Evolutionary conservation across 2,888 invertebrate genomes (phyloP), one percentile per base, ranked within the genome.

Genomic region (Schrankia costaestrigalis): DNA sequence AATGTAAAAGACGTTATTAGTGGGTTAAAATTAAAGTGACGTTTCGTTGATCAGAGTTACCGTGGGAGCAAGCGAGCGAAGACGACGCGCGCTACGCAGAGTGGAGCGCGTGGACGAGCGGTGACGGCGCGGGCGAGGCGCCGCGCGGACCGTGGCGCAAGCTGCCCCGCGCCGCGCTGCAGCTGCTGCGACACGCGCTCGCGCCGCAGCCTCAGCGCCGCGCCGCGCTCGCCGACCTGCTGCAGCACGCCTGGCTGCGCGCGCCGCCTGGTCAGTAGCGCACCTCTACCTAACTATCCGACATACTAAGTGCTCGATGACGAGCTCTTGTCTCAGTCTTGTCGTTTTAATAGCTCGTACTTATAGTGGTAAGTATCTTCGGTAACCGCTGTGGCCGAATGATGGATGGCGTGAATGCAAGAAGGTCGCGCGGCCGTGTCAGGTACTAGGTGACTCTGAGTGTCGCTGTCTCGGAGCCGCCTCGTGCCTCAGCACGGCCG

Each of bases 401-500:
- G n/a, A n/a, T n/a, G n/a, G n/a, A n/a, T n/a, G n/a, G 13, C 13
- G n/a, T 2, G 25, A n/a, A 10, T 21, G 21, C n/a, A n/a, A n/a
- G n/a, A n/a, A n/a, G n/a, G n/a, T n/a, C 29, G 33, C 52, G 38
- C 39, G 39, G 26, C 46, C 43, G 81, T 88, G 85, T 91, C 94
- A 94, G 94, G 94, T 94, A 94, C 94, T 93, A 91, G 93, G 93
- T 94, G 93, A 94, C 94, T 94, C 93, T 94, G 93, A 94, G 91
- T 89, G 76, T 73, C 63, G 65, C 59, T 54, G 71, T 80, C 88
- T 88, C 89, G 85, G 89, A 85, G 86, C 74, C 74, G 79, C 84
- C 87, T 82, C 63, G 89, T 89, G 78, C 84, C 89, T 87, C 77
- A 75, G 71, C 75, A 75, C 74, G 77, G 73, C 62, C 47, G 46